These are phyloP conservation scores for Cerastis leucographa DNA, from an alignment of 2,888 invertebrate genomes.

Conservation along the genomic window DNA sequence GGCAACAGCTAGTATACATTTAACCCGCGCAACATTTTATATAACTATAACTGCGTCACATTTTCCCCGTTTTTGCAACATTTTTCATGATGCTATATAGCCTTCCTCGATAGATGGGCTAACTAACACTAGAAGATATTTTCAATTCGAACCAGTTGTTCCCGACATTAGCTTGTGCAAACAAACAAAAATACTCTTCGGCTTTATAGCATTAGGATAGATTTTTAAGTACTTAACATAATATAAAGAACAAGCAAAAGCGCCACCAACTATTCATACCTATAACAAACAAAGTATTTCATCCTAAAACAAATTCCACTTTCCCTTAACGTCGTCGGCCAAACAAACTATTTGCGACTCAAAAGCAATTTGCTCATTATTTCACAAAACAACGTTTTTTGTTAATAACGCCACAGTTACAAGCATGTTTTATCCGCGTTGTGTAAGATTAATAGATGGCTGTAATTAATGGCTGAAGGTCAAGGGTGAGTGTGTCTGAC, in stretches of 20 bases:
- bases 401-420: constrained; percentile 40
- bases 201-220: too few species aligned
- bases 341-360: constrained; percentile 36
- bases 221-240: too few species aligned
- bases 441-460: constrained; percentile 59
- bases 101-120: too few species aligned
- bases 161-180: too few species aligned
- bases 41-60: too few species aligned
- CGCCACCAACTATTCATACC: not conserved
- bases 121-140: too few species aligned
- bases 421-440: constrained; percentile 53
- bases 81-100: too few species aligned
- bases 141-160: too few species aligned
- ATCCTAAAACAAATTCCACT: not conserved
- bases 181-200: too few species aligned
- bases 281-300: constrained; percentile 14
- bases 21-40: too few species aligned
- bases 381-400: constrained; percentile 46
- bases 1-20: too few species aligned
- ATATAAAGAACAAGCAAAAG: not conserved
- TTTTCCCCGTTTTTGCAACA: too few species aligned
- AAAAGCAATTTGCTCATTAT: constrained; percentile 54
- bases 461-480: constrained; percentile 60
- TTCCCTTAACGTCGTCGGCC: not conserved
- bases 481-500: constrained; percentile 56